A percentile compares a stretch with the other conserved stretches of the same genome.
Evolutionary conservation across 1,140 invertebrate genomes (phyloP).

Genomic region (Diabrotica virgifera): DNA sequence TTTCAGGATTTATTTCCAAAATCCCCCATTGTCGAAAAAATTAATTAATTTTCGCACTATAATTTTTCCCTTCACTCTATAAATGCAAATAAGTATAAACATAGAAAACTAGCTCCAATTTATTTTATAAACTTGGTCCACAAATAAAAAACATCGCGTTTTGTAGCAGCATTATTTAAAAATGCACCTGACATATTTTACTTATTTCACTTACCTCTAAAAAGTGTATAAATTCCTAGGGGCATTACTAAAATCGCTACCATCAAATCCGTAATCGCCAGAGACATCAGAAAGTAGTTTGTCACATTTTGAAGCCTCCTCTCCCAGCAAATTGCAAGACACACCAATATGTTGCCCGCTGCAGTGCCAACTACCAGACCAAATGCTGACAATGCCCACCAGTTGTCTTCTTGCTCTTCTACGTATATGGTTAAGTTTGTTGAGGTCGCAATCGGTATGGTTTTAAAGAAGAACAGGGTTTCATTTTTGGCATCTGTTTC

Average conservation of each 20-base stretch:
- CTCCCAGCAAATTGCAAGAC: slow-evolving; percentile 86
- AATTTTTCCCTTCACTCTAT: no score
- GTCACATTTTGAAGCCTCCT: slow-evolving; percentile 89
- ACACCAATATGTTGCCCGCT: slow-evolving; percentile 91
- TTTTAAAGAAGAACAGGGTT: neutral
- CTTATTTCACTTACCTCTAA: slow-evolving; percentile 61
- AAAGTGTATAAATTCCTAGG: slow-evolving; percentile 74
- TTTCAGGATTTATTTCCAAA: no score
- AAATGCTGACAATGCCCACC: slow-evolving; percentile 73
- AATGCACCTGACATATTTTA: no score
- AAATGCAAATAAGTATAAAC: no score
- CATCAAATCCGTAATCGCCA: slow-evolving; percentile 93
- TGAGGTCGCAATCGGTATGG: neutral
- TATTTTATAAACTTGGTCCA: no score
- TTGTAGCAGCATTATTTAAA: no score
- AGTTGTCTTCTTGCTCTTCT: slow-evolving; percentile 58
- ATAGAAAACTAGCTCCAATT: no score
- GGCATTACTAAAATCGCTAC: slow-evolving; percentile 92
- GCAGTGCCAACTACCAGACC: slow-evolving; percentile 84
- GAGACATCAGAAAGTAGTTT: slow-evolving; percentile 94
- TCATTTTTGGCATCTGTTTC: neutral
- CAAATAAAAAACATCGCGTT: no score
- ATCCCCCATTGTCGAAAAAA: no score
- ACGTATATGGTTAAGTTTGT: slow-evolving; percentile 22
- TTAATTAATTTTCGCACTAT: no score